Percentiles rank a stretch among this genome's conserved stretches.
phyloP scores from a whole-genome alignment of 2,888 invertebrate genomes.

The Tenodera sinensis region DNA sequence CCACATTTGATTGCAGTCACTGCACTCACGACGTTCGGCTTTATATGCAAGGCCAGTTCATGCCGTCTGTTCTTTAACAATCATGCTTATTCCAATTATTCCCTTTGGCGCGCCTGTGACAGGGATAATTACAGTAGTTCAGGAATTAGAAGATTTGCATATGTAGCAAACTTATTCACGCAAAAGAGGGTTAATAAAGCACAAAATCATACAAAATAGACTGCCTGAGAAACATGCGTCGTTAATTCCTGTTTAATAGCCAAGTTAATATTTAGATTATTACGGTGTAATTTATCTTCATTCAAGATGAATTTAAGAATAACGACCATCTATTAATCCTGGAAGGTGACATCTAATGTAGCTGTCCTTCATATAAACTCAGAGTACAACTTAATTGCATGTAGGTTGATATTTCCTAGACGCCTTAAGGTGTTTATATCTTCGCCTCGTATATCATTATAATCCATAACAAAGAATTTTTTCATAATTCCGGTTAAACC shows the following conservation, averaged over 20 bases:
- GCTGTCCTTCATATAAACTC: not conserved
- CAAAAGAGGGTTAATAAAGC: too few relatives aligned
- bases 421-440: not conserved
- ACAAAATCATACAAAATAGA: too few relatives aligned
- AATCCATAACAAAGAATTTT: not conserved
- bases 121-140: too few relatives aligned
- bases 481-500: not conserved
- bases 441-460: not conserved
- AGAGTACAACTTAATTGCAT: not conserved
- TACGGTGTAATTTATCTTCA: not conserved
- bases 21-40: too few relatives aligned
- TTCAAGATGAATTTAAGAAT: not conserved
- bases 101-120: too few relatives aligned
- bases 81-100: too few relatives aligned
- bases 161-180: too few relatives aligned
- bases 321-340: not conserved
- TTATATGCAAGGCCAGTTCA: too few relatives aligned
- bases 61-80: too few relatives aligned
- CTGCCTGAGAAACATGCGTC: not conserved
- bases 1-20: too few relatives aligned
- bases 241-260: not conserved
- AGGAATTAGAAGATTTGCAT: too few relatives aligned
- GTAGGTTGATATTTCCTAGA: not conserved
- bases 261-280: not conserved
- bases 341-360: not conserved